A percentile compares a stretch with the other conserved stretches of the same genome.
These are phyloP conservation scores for Gadus macrocephalus DNA, from an alignment of 2,113 vertebrate species.

Conservation along the genomic window DNA sequence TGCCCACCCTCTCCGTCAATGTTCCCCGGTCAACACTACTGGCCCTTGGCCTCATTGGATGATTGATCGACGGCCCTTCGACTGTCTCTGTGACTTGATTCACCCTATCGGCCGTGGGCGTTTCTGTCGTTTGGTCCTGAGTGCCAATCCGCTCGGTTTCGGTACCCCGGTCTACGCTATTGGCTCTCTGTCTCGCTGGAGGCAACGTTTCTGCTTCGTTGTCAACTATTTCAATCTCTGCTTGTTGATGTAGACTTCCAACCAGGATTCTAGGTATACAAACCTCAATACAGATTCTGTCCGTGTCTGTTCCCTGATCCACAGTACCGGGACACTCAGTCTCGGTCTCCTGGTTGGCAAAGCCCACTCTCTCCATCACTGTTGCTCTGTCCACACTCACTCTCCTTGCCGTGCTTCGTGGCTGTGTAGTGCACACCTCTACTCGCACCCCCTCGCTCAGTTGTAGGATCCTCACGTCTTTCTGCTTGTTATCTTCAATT, in stretches of 20 bases:
- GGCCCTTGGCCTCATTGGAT: slow-evolving; percentile 56
- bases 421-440: slow-evolving; percentile 44
- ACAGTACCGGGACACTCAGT: slow-evolving; percentile 53
- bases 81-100: slow-evolving; percentile 63
- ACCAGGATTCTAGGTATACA: slow-evolving; percentile 17
- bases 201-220: slow-evolving; percentile 22
- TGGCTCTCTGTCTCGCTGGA: slow-evolving; percentile 50
- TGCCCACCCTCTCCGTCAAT: slow-evolving; percentile 47
- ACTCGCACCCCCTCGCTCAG: slow-evolving; percentile 67
- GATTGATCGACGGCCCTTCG: slow-evolving; percentile 44
- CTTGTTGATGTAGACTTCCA: slow-evolving; percentile 31
- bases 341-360: slow-evolving; percentile 56
- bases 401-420: slow-evolving; percentile 42
- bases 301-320: slow-evolving; percentile 65
- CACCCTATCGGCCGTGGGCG: slow-evolving; percentile 7
- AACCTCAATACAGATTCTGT: slow-evolving; percentile 58
- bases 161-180: slow-evolving; percentile 62
- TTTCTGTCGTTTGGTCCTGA: slow-evolving; percentile 61
- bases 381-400: slow-evolving; percentile 62
- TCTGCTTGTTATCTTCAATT: slow-evolving; percentile 76
- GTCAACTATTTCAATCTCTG: slow-evolving; percentile 9
- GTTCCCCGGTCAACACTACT: slow-evolving; percentile 60
- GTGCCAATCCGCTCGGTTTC: slow-evolving; percentile 57
- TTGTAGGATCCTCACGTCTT: slow-evolving; percentile 78
- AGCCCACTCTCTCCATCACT: slow-evolving; percentile 51